A percentile compares a stretch with the other conserved stretches of the same genome.
These are phyloP conservation scores for Aptenodytes forsteri DNA, from an alignment of 2,113 vertebrate species.

Conservation along the genomic window DNA sequence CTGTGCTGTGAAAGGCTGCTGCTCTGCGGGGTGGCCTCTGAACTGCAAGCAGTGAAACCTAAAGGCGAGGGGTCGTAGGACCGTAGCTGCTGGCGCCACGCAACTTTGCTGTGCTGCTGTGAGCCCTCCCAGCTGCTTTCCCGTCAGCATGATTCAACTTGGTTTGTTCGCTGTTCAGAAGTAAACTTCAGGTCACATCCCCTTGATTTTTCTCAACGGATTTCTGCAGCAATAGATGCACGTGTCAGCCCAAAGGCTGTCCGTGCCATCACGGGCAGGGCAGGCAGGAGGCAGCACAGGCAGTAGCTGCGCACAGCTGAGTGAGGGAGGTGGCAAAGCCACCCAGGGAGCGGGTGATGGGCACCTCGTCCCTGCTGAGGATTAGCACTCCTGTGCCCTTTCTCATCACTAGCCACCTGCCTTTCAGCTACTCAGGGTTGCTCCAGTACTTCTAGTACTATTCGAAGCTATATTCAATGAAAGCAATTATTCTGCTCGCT, in stretches of 20 bases:
- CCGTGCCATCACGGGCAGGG: fast-evolving
- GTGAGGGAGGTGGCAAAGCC: not conserved
- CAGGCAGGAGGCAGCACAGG: not conserved
- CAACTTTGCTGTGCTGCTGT: not conserved
- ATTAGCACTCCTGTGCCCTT: not conserved
- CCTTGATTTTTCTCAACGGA: not conserved
- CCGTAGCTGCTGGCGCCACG: fast-evolving
- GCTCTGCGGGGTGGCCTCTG: not conserved
- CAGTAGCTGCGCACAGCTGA: not conserved
- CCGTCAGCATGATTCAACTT: not conserved
- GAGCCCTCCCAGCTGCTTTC: not conserved
- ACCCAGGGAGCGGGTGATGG: fast-evolving
- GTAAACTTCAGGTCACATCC: not conserved
- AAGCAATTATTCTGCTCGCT: not conserved
- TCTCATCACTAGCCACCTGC: not conserved
- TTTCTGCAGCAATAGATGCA: not conserved
- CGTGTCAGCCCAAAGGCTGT: not conserved
- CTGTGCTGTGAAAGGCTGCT: not conserved
- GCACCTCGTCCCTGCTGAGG: fast-evolving
- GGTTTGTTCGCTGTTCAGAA: not conserved
- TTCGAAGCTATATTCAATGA: not conserved
- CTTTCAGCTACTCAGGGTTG: not conserved
- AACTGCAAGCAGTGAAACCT: not conserved
- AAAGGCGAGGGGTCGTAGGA: fast-evolving
- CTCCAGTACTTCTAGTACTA: not conserved